Evolutionary conservation across 1,140 invertebrate species (phyloP), one percentile per base, ranked within the genome.

Genomic region (Anastrepha ludens): DNA sequence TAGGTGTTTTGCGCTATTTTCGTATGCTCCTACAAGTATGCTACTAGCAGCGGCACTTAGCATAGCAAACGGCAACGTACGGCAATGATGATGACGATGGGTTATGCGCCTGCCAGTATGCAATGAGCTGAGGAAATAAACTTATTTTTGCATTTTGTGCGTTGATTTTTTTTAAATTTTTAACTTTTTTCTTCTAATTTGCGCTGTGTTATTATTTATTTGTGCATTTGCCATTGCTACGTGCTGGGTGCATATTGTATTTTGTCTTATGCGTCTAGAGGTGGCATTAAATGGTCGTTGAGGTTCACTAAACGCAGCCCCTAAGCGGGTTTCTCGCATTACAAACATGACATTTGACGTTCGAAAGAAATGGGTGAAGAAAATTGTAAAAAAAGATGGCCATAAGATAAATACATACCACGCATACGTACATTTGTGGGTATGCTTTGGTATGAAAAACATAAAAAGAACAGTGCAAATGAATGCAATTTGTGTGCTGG

Each of bases 211-310:
- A 5, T 29, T 2, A 13, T 17, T 74, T 44, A 17, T n/a, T 74
- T 74, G 44, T 74, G 17, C 15, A 8, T 65, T 11, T 39, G 20
- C 20, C 20, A 65, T 65, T n/a, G 1, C 39, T 47, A 29, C 13
- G 65, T 44, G 47, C n/a, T 55, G 15, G 5, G 74, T 6, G 74
- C 47, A 39, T 78, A 55, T 81, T 55, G 41, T n/a, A 44, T 50
- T 74, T 81, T 81, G 41, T 7, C 47, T 50, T 47, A 81, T 55
- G 44, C 44, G 20, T 29, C 74, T 78, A 20, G 41, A 9, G 41
- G 47, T 55, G 74, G 50, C 74, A 81, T 81, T 81, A 81, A 81
- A 55, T 9, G 74, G 74, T 81, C 74, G n/a, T 41, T n/a, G 20
- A 20, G 74, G 74, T 50, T 81, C 47, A 81, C 13, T 55, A 15